Base-by-base conservation (phyloP, 2,888 invertebrate genomes). In the Nephrotoma flavescens region DNA sequence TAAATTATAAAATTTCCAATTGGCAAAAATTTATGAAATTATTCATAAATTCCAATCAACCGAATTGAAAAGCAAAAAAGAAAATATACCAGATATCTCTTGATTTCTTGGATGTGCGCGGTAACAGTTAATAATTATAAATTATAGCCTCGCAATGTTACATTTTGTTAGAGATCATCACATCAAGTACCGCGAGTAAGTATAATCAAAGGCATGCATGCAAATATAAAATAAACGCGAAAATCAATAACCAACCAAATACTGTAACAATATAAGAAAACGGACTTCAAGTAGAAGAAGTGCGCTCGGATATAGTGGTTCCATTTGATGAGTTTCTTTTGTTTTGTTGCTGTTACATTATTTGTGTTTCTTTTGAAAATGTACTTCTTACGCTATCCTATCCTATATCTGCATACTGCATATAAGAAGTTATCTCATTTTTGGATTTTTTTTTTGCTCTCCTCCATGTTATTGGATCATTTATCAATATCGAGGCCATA, bases 401-500 rank as follows among this genome's bases (percentile, higher is more conserved):
- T 31, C 31, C 31, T 31, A 31, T 31, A 31, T 71, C 71, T 71
- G 12, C 71, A 71, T 71, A 71, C 44, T 6, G 31, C 31, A 31
- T 31, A 44, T 44, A 44, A 19, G 71, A 71, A 71, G 71, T 71
- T 71, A 71, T 71, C 71, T 71, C 71, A 71, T 44, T 44, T 6
- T 44, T 4, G 5, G 57, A 3, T 12, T 57, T 15, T 15, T 84
- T 42, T 84, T 84, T 84, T 84, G 31, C 84, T 84, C 84, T 84
- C 84, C 41, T 84, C 31, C 84, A 84, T 84, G 84, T 84, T 41
- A 84, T 42, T 84, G 41, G 84, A 84, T 84, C 84, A 84, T 84
- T 84, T 84, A 84, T 84, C 84, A 84, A 84, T 84, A 84, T 84
- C 42, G 84, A 84, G 84, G 42, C 42, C 84, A 42, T 84, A 84